Evolutionary conservation across 2,113 vertebrate genomes (phyloP), one percentile per base, ranked within the genome.

Genomic region (Prietella phreatophila): DNA sequence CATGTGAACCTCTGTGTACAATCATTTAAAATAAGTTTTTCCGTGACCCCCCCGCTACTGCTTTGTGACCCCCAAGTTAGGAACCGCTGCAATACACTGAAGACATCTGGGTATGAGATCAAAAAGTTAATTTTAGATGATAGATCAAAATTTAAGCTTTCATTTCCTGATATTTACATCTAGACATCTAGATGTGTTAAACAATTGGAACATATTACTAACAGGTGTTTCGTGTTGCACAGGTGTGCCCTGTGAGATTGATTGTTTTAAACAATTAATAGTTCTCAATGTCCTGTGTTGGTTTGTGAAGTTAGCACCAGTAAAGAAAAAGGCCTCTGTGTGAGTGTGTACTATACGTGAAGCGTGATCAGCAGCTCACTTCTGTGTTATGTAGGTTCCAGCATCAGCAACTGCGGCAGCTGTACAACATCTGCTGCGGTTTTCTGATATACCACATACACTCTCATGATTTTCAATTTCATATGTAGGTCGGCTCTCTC

Each of bases 321-420:
- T 80, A 81, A 65, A 50, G 79, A 47, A 81, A 81, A 78, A 82
- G 47, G 22, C 61, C 39, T 36, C 25, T 55, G 20, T 42, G 27
- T 58, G 55, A 79, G 50, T 47, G 14, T 79, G 25, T 42, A 33
- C 55, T 84, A 71, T 27, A 85, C 88, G 61, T 88, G 30, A 56
- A 75, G 67, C 88, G 22, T 65, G 81, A 84, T 89, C 87, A 91
- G 88, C 76, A 85, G 82, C 85, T 86, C 86, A 17, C 36, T 53
- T 81, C 81, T 19, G 81, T 87, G 30, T 88, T 67, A 63, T 56
- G 58, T 65, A 47, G 60, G 53, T 82, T 83, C 83, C 85, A 84
- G 86, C 33, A 65, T 87, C 87, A 85, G 89, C 55, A 73, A 82
- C 85, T 82, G 76, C 88, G 80, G 10, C 78, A 71, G 87, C 65